These are phyloP conservation scores for Eulemur coronatus DNA, from an alignment of 2,797 vertebrate species.

Conservation along the genomic window DNA sequence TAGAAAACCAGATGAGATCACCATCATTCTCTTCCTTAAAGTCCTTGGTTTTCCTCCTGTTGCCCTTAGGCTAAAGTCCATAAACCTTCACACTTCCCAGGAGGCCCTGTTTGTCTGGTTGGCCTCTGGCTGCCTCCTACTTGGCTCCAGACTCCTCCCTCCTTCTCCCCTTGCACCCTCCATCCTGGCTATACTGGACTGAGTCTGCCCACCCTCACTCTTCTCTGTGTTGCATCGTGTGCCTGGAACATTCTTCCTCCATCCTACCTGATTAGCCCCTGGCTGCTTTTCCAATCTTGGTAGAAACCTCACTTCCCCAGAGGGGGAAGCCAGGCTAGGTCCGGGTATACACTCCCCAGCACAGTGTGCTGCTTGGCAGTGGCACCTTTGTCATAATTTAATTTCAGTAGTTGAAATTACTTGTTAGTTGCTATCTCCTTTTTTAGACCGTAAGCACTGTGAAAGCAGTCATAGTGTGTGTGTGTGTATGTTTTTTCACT, in stretches of 20 bases:
- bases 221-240: background rate
- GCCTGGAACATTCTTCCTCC: background rate
- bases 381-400: background rate
- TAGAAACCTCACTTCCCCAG: background rate
- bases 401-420: background rate
- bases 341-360: accelerated
- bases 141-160: background rate
- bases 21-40: background rate
- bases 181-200: background rate
- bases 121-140: background rate
- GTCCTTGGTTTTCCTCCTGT: background rate
- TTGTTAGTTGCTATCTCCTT: background rate
- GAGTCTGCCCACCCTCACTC: accelerated
- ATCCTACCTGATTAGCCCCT: background rate
- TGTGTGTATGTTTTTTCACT: background rate
- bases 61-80: background rate
- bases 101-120: background rate
- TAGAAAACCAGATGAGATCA: background rate
- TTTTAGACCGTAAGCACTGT: background rate
- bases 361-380: background rate
- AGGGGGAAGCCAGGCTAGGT: background rate
- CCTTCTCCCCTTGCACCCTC: background rate
- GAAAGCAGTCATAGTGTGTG: background rate
- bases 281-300: background rate
- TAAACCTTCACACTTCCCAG: background rate